Evolutionary conservation across 1,140 invertebrate species (phyloP).

Genomic region (Drosophila pectinifera): DNA sequence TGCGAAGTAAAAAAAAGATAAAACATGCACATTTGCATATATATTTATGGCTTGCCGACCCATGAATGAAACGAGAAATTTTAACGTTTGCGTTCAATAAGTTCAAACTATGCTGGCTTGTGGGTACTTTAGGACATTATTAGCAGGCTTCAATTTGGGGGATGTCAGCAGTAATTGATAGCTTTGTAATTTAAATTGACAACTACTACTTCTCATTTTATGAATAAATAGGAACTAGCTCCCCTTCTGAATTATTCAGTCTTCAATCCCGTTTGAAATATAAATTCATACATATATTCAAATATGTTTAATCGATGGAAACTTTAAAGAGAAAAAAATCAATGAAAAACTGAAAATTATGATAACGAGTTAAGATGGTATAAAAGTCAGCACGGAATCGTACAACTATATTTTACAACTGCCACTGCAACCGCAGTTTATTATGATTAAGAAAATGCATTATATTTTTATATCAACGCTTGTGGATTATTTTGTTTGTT

Average conservation of each 20-base stretch:
- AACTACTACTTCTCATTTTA: not conserved
- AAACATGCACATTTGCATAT: slow-evolving; percentile 62
- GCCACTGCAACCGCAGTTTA: no score
- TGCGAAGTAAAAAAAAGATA: slow-evolving; percentile 56
- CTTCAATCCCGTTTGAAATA: not conserved
- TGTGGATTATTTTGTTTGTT: not conserved
- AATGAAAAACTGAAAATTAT: not conserved
- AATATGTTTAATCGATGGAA: not conserved
- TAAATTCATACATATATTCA: not conserved
- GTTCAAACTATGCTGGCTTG: slow-evolving; percentile 28
- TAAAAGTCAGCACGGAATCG: not conserved
- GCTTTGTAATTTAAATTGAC: slow-evolving; percentile 5
- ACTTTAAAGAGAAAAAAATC: not conserved
- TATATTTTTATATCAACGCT: not conserved
- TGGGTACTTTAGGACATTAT: slow-evolving; percentile 1
- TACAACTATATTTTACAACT: not conserved
- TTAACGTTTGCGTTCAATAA: slow-evolving; percentile 26
- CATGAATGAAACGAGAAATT: slow-evolving; percentile 19
- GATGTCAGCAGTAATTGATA: not conserved
- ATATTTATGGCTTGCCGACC: slow-evolving; percentile 30
- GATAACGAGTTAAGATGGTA: not conserved
- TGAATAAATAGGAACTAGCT: no score
- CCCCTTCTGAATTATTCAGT: no score
- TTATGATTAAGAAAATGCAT: not conserved
- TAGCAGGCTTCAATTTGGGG: not conserved